These are phyloP conservation scores for Dermolepida albohirtum DNA, from an alignment of 2,888 invertebrate genomes.

Conservation along the genomic window DNA sequence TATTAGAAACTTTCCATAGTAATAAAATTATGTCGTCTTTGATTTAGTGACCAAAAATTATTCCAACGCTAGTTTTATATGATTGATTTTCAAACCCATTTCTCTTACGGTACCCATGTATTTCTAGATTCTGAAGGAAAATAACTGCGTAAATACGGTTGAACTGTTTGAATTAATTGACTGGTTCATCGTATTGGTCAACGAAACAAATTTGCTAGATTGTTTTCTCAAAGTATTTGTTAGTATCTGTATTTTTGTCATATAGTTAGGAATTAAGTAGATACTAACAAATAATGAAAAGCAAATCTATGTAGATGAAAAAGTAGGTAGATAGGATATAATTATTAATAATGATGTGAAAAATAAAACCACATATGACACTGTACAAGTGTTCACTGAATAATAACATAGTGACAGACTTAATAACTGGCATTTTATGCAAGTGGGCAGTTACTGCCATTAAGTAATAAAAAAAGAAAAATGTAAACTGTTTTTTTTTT, in stretches of 20 bases:
- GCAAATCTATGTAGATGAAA: conserved; percentile 40
- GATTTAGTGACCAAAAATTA: neutral
- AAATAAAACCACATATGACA: conserved; percentile 42
- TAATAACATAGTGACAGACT: conserved; percentile 45
- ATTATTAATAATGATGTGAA: conserved; percentile 44
- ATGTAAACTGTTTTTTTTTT: conserved; percentile 58
- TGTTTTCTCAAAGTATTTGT: conserved; percentile 31
- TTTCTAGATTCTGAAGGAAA: conserved; percentile 26
- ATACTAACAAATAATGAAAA: conserved; percentile 37
- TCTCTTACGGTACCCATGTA: neutral
- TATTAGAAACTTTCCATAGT: neutral
- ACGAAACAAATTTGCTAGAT: conserved; percentile 22
- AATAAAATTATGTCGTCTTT: too few relatives aligned
- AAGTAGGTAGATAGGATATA: conserved; percentile 47
- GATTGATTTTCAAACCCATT: neutral
- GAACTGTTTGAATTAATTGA: conserved; percentile 3
- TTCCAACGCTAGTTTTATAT: neutral
- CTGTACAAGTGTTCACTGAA: conserved; percentile 44
- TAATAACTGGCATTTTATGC: conserved; percentile 53
- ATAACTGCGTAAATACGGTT: neutral
- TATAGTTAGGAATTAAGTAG: conserved; percentile 22
- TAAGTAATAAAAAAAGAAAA: conserved; percentile 44
- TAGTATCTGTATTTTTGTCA: conserved; percentile 37
- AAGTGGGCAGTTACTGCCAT: conserved; percentile 47
- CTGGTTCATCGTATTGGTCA: conserved; percentile 31